phyloP scores from a whole-genome alignment of 2,113 vertebrate species.

The Rhea americana region DNA sequence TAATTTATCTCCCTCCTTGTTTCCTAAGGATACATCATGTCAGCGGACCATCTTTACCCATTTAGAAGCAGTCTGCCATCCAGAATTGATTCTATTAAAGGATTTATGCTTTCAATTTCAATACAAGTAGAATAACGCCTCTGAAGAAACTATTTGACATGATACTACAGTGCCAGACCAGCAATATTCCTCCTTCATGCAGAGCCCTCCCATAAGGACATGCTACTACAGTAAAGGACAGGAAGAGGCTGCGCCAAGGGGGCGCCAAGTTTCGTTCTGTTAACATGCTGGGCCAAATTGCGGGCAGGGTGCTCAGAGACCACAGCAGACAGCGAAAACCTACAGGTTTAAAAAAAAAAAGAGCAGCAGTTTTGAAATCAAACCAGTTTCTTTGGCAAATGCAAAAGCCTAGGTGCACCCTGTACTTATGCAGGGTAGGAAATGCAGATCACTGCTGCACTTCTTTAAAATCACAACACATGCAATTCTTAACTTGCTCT shows the following conservation, averaged over 20 bases:
- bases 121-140: neutral
- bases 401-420: too few species aligned
- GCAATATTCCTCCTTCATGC: too few species aligned
- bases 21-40: neutral
- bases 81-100: neutral
- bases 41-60: neutral
- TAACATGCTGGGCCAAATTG: rapidly evolving
- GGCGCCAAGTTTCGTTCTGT: neutral
- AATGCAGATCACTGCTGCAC: too few species aligned
- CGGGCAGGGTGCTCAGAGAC: neutral
- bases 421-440: too few species aligned
- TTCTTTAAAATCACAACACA: too few species aligned
- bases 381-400: too few species aligned
- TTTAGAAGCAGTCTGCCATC: neutral
- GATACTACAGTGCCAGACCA: neutral
- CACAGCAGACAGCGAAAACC: neutral
- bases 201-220: neutral
- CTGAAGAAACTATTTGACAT: neutral
- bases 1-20: neutral
- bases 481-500: too few species aligned
- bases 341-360: neutral
- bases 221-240: neutral
- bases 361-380: too few species aligned
- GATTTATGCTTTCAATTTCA: neutral
- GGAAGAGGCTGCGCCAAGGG: rapidly evolving